Evolutionary conservation across 2,113 vertebrate species (phyloP), one percentile per base, ranked within the genome.

Genomic region (Catharus fuscescens): DNA sequence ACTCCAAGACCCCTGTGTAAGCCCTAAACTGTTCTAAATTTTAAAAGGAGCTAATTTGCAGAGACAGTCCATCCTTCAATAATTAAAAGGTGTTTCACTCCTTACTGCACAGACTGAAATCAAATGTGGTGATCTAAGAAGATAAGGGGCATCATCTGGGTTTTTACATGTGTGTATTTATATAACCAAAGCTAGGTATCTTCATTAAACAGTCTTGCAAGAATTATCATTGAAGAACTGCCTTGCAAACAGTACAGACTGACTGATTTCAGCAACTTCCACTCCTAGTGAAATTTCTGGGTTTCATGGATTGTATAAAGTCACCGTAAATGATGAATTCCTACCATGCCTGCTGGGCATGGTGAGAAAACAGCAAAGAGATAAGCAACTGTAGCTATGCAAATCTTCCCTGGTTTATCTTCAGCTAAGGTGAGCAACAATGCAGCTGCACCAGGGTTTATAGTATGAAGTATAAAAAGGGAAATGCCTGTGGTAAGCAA

Each of bases 401-500:
- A 94, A 81, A 70, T 95, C 76, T 76, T 88, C 50, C 65, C 34
- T 47, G 52, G 79, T 93, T 92, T 92, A 95, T 95, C 65, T 70
- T 74, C 81, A 83, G 54, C 72, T 81, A 80, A 92, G 72, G 53
- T 90, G 92, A 92, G 88, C 50, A 79, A 72, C 87, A 91, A 92
- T 82, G 85, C 20, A 93, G 17, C 48, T 86, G 56, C 73, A 65
- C 57, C 57, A 81, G 70, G 56, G 82, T 77, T 95, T 82, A 50
- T 62, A 57, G 32, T 64, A 48, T 26, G 67, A 88, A 86, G 38
- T 34, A 71, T 64, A 80, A 82, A 93, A 91, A 61, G 18, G 57
- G 40, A 92, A 95, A 96, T 67, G 70, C 47, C 92, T 74, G 65
- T 74, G 47, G 77, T 96, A 91, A 92, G 90, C 6, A 3, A 74